Percentiles rank a stretch among this genome's conserved stretches.
phyloP scores from a whole-genome alignment of 2,888 invertebrate species.

The Dicranocentrus wangi region DNA sequence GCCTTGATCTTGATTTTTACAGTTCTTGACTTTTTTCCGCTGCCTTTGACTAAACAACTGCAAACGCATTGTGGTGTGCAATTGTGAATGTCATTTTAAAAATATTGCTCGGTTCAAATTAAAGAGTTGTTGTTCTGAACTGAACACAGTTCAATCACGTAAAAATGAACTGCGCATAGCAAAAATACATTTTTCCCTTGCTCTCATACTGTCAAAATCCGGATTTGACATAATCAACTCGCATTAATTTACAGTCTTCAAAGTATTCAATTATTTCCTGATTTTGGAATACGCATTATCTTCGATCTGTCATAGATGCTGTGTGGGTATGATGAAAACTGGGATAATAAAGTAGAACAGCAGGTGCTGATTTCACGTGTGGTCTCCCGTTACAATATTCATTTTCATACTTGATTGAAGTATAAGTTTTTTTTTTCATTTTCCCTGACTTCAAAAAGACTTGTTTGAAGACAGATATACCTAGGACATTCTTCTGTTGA shows the following conservation, averaged over 20 bases:
- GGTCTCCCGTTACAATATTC: neutral
- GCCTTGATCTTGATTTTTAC: no score
- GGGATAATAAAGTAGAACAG: neutral
- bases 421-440: neutral
- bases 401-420: conserved; percentile 11
- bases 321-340: neutral
- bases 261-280: neutral
- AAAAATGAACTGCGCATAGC: no score
- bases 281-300: neutral
- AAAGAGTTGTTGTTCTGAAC: neutral
- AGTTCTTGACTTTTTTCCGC: no score
- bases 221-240: neutral
- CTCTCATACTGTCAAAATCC: neutral
- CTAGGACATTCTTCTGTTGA: neutral
- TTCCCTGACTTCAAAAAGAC: neutral
- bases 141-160: neutral
- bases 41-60: no score
- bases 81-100: neutral
- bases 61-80: neutral
- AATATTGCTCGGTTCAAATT: neutral
- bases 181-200: no score
- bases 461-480: neutral
- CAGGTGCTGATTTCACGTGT: neutral
- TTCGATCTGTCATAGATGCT: neutral
- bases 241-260: neutral